A percentile compares a stretch with the other conserved stretches of the same genome.
Conservation (phyloP, 2,888 invertebrate genomes). For the Callyntrura guangdongensis region DNA sequence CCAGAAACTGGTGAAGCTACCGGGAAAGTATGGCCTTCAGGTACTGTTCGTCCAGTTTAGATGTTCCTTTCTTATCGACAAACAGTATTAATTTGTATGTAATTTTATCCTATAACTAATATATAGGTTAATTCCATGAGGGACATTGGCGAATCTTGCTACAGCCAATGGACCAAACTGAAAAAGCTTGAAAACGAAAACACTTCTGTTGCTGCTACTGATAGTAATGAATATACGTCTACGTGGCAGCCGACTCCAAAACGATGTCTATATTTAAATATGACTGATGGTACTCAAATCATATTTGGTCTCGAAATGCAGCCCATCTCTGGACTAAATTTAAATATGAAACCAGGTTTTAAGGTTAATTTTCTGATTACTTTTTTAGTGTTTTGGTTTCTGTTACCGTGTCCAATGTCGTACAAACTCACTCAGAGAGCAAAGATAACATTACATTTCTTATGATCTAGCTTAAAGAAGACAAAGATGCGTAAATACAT, state of each 20-base stretch:
- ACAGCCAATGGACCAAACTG: conserved; percentile 88
- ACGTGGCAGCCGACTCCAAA: conserved; percentile 88
- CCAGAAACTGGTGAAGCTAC: conserved; percentile 87
- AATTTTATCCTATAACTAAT: too few species aligned
- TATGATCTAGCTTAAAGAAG: too few species aligned
- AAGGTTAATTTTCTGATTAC: conserved; percentile 85
- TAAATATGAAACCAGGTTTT: conserved; percentile 86
- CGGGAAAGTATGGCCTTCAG: conserved; percentile 89
- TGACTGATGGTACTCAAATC: conserved; percentile 92
- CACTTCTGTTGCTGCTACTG: conserved; percentile 85
- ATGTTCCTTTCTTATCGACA: neutral
- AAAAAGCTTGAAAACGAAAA: conserved; percentile 87
- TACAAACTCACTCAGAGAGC: too few species aligned
- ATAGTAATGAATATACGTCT: conserved; percentile 86
- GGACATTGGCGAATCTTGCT: conserved; percentile 89
- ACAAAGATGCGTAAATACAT: too few species aligned
- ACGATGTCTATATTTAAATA: conserved; percentile 90
- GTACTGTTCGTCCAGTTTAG: conserved; percentile 73
- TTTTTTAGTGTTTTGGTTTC: too few species aligned
- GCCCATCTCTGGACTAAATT: conserved; percentile 86
- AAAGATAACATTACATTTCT: too few species aligned
- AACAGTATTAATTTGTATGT: too few species aligned
- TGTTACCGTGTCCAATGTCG: neutral
- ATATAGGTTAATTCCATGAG: conserved; percentile 88
- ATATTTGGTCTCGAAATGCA: conserved; percentile 91